Base-by-base conservation (phyloP, 2,888 invertebrate species). In the Lasioglossum marginatum region DNA sequence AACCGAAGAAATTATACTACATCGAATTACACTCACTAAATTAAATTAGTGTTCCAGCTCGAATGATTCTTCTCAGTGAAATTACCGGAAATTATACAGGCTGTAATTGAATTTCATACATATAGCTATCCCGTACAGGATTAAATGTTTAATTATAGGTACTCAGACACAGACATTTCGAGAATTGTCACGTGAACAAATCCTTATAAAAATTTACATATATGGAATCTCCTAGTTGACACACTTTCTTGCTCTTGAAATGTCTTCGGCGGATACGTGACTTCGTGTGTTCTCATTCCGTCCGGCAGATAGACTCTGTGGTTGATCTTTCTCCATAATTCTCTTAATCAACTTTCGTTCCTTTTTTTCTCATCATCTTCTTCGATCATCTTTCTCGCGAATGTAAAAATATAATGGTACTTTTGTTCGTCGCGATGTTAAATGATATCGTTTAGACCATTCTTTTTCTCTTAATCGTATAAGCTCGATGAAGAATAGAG, bases 331-430 rank as follows among this genome's bases (percentile, higher is more conserved):
- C 77, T 82, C 75, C 60, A 85, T 71, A 73, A 76, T 74, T 68
- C 37, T 83, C 72, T 79, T 57, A 37, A 23, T 66, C 60, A n/a
- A 66, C 60, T 68, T 71, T 66, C 34, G 52, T 74, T 63, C 76
- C 73, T 43, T 31, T 75, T 16, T 31, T 60, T 60, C 57, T 14
- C 57, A 27, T 60, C 23, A 60, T 63, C 57, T 6, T 57, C 57
- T 19, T 79, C 80, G 79, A 81, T 82, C 68, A 43, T 70, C 63
- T 71, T 66, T 73, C 43, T 63, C 73, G 37, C 86, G 81, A 79
- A 80, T 87, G 87, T 76, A 86, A 87, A 87, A 87, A 87, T 87
- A 87, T 86, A 77, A 87, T 68, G 68, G 43, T 72, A 82, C 60
- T n/a, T 31, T 74, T 68, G 37, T 68, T 76, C 12, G 52, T 52